Evolutionary conservation across 2,797 vertebrate species (phyloP).

Genomic region (Sebastes melanostomus): DNA sequence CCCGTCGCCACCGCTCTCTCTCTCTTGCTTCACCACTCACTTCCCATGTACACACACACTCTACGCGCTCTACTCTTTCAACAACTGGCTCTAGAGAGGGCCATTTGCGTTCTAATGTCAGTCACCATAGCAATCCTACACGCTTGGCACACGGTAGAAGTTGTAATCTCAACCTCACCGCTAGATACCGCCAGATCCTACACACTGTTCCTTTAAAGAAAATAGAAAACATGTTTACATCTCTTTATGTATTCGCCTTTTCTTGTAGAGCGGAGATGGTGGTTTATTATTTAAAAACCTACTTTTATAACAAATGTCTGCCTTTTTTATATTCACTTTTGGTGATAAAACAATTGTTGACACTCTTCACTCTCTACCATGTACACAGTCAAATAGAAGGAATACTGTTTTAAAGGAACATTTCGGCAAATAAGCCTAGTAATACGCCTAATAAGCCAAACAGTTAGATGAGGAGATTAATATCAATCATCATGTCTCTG

Average conservation of each 20-base stretch:
- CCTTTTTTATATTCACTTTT: not conserved
- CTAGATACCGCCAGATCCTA: no score
- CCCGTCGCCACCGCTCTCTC: no score
- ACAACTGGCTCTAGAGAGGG: no score
- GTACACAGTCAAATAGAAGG: not conserved
- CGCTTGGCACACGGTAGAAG: no score
- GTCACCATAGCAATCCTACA: no score
- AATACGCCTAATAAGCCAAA: not conserved
- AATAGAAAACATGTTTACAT: no score
- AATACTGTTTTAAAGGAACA: not conserved
- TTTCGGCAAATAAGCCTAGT: not conserved
- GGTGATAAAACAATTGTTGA: not conserved
- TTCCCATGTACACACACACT: no score
- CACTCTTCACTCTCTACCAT: not conserved
- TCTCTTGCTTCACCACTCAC: no score
- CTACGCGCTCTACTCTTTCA: no score
- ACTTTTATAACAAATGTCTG: not conserved
- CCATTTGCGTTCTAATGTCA: rapidly evolving
- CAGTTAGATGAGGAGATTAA: not conserved
- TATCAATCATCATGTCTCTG: not conserved
- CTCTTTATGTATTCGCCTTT: no score
- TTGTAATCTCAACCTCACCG: no score
- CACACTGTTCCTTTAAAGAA: not conserved
- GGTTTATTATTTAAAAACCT: not conserved
- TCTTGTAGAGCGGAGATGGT: no score